A percentile compares a stretch with the other conserved stretches of the same genome.
Conservation (phyloP, 1,140 invertebrate species). For the Macrobrachium nipponense region DNA sequence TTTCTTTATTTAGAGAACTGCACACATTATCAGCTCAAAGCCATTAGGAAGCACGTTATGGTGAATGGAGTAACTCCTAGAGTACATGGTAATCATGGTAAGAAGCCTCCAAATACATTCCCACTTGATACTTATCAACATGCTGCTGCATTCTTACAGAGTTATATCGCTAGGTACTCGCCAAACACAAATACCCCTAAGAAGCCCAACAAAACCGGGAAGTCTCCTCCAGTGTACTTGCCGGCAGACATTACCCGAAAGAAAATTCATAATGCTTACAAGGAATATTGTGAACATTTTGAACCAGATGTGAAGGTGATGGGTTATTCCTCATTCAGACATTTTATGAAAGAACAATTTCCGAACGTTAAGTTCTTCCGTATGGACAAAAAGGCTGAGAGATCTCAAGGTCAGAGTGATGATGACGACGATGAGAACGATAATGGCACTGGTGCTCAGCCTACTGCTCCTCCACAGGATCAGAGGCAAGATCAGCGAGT, state of each 20-base stretch:
- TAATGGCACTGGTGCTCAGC: conserved; percentile 50
- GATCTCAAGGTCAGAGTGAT: conserved; percentile 51
- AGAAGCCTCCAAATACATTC: conserved; percentile 85
- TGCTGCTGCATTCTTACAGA: conserved; percentile 80
- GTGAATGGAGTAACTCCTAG: conserved; percentile 81
- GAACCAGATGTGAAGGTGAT: conserved; percentile 73
- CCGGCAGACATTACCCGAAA: conserved; percentile 79
- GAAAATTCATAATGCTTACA: conserved; percentile 80
- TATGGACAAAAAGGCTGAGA: conserved; percentile 63
- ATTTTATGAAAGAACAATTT: conserved; percentile 85
- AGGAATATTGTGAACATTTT: conserved; percentile 76
- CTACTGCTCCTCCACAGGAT: conserved; percentile 41
- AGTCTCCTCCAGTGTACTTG: conserved; percentile 74
- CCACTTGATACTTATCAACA: conserved; percentile 82
- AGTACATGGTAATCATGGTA: conserved; percentile 82
- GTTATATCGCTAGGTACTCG: conserved; percentile 75
- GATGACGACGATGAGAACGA: conserved; percentile 62
- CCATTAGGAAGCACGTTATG: conserved; percentile 82
- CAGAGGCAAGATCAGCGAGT: conserved; percentile 54
- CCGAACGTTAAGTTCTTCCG: conserved; percentile 79
- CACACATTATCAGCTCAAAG: conserved; percentile 82
- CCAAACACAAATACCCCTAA: conserved; percentile 61
- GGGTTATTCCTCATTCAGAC: conserved; percentile 83
- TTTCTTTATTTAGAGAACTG: conserved; percentile 85
- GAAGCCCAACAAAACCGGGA: conserved; percentile 68